Conservation (phyloP, 92 coral and sea anemone species). For the Porites cylindrica region DNA sequence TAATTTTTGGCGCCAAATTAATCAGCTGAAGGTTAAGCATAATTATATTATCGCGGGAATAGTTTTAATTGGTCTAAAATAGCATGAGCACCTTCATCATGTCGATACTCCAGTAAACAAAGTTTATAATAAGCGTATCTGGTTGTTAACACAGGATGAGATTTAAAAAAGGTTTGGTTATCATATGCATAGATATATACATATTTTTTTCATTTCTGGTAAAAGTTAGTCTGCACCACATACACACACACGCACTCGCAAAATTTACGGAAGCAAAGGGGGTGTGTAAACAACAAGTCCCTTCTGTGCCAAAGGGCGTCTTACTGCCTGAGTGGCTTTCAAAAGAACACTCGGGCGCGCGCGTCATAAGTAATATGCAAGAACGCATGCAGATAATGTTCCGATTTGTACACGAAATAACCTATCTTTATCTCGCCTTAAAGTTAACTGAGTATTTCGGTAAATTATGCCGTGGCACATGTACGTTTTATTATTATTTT, state of each 20-base stretch:
- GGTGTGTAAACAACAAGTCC: background rate
- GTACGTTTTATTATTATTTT: no score
- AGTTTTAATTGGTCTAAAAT: background rate
- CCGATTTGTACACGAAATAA: no score
- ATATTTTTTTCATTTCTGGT: background rate
- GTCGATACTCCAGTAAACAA: no score
- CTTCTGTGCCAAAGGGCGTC: conserved; percentile 39
- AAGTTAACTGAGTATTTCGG: no score
- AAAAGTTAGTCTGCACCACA: background rate
- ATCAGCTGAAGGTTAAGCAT: conserved; percentile 16
- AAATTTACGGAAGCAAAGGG: background rate
- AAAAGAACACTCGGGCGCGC: background rate
- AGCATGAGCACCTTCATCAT: no score
- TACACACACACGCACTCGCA: background rate
- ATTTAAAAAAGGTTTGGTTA: background rate
- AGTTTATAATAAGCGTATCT: background rate
- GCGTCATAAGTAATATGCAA: background rate
- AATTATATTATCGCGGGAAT: conserved; percentile 38
- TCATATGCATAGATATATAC: background rate
- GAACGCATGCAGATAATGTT: no score
- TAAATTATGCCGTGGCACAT: no score
- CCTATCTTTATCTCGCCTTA: no score
- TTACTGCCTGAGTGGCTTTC: background rate
- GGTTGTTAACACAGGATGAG: background rate
- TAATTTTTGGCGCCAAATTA: conserved; percentile 33